Evolutionary conservation across 2,113 vertebrate species (phyloP).

Genomic region (Chaenocephalus aceratus): DNA sequence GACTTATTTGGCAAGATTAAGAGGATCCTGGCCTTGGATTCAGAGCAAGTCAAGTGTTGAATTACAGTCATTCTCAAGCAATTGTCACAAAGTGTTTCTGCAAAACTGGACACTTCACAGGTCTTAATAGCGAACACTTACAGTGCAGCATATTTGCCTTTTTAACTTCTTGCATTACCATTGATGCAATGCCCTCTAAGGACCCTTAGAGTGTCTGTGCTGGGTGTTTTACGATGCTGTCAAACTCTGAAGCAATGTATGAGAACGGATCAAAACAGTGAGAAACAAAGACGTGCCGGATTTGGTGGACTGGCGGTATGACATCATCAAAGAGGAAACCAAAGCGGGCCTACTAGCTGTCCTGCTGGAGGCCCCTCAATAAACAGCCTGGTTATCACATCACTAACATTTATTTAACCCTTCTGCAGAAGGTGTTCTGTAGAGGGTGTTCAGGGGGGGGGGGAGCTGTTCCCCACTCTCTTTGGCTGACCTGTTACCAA

Average conservation of each 20-base stretch:
- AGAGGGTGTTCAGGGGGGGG: slow-evolving; percentile 59
- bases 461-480: slow-evolving; percentile 77
- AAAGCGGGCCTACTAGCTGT: slow-evolving; percentile 74
- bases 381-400: slow-evolving; percentile 98
- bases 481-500: slow-evolving; percentile 87
- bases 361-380: slow-evolving; percentile 86
- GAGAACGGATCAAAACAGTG: neutral
- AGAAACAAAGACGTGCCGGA: slow-evolving; percentile 9
- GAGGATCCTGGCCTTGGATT: slow-evolving; percentile 24
- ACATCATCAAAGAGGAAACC: slow-evolving; percentile 88
- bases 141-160: neutral
- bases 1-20: slow-evolving; percentile 30
- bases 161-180: neutral
- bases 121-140: neutral
- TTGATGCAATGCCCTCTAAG: neutral
- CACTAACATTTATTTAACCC: slow-evolving; percentile 99
- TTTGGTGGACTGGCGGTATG: slow-evolving; percentile 45
- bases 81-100: slow-evolving; percentile 10
- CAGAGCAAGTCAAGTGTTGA: slow-evolving; percentile 12
- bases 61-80: slow-evolving; percentile 1
- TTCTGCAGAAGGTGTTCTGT: slow-evolving; percentile 89
- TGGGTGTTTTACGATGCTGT: neutral
- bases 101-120: slow-evolving; percentile 10
- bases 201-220: too few species aligned
- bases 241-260: neutral